A percentile compares a stretch with the other conserved stretches of the same genome.
These are phyloP conservation scores for Paraplagusia blochii DNA, from an alignment of 2,113 vertebrate species.

Conservation along the genomic window DNA sequence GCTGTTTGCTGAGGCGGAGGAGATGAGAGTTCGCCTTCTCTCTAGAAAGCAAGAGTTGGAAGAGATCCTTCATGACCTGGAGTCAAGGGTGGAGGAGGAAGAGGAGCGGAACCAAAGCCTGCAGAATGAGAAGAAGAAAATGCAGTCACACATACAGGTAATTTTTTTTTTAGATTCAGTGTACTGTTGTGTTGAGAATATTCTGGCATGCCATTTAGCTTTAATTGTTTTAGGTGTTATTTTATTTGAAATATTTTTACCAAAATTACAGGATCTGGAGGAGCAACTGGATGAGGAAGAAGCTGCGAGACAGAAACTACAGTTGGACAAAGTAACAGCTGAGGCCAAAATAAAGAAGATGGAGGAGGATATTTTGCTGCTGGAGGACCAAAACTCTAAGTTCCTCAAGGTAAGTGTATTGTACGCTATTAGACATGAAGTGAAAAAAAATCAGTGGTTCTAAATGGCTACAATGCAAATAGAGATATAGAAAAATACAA, in stretches of 20 bases:
- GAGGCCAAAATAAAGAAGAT: conserved; percentile 98
- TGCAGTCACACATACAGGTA: conserved; percentile 96
- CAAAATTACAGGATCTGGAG: conserved; percentile 84
- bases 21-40: conserved; percentile 95
- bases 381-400: conserved; percentile 98
- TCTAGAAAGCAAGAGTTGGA: conserved; percentile 96
- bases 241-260: no score
- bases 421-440: neutral
- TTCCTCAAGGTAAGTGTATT: conserved; percentile 84
- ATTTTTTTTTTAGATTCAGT: no score
- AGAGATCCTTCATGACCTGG: conserved; percentile 95
- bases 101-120: conserved; percentile 94
- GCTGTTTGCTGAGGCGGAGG: conserved; percentile 95
- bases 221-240: no score
- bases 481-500: no score
- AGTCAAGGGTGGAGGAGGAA: conserved; percentile 95
- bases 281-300: conserved; percentile 98
- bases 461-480: no score
- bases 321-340: conserved; percentile 96
- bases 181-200: no score
- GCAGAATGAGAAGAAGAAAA: conserved; percentile 98
- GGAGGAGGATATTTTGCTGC: conserved; percentile 93
- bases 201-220: no score
- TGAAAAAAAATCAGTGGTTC: no score
- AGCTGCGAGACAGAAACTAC: conserved; percentile 93